Evolutionary conservation across 2,797 vertebrate genomes (phyloP).

Genomic region (Gymnopithys bicolor): DNA sequence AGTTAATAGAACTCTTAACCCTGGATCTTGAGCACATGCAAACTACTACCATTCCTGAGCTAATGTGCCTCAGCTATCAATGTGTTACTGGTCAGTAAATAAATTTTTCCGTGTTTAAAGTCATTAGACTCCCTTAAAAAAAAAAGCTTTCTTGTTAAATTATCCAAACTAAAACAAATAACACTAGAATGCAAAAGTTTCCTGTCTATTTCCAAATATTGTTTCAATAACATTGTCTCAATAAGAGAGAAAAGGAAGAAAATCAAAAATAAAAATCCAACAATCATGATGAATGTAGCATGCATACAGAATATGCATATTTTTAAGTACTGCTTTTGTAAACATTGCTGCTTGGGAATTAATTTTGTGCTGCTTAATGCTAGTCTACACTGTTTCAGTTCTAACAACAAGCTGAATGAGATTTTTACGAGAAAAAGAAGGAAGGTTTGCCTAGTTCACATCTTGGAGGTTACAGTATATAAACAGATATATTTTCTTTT

Average conservation of each 20-base stretch:
- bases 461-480: slow-evolving; percentile 79
- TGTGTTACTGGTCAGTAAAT: neutral
- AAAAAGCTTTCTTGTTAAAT: neutral
- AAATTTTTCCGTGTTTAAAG: neutral
- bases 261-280: neutral
- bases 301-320: neutral
- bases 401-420: slow-evolving; percentile 65
- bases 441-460: slow-evolving; percentile 64
- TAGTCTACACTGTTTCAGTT: slow-evolving; percentile 60
- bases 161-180: neutral
- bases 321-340: slow-evolving; percentile 67
- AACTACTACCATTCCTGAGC: neutral
- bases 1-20: neutral
- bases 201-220: neutral
- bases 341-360: slow-evolving; percentile 64
- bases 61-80: neutral
- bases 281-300: neutral
- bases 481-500: slow-evolving; percentile 86
- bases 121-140: neutral
- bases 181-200: neutral
- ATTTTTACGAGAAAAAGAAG: slow-evolving; percentile 66
- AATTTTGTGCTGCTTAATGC: slow-evolving; percentile 70
- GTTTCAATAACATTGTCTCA: neutral
- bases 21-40: neutral
- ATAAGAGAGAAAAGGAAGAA: neutral